Evolutionary conservation across 2,888 invertebrate genomes (phyloP).

Genomic region (Melanostoma mellinum): DNA sequence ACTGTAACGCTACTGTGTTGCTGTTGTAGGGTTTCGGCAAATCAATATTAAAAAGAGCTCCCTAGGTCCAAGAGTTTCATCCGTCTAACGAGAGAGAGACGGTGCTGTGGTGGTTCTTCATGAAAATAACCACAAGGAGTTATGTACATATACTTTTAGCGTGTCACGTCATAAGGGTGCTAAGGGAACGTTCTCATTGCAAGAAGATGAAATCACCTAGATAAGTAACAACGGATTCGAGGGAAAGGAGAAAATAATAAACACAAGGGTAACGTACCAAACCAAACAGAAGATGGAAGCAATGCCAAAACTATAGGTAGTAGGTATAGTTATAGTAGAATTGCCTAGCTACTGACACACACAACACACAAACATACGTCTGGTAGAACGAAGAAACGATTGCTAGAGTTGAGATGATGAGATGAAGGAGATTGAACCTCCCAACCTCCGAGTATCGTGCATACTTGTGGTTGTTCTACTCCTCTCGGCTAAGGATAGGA

Average conservation of each 20-base stretch:
- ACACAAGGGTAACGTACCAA: background rate
- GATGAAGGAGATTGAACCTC: constrained; percentile 51
- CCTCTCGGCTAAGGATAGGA: constrained; percentile 13
- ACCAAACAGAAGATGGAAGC: background rate
- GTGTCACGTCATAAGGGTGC: constrained; percentile 55
- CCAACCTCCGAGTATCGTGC: constrained; percentile 1
- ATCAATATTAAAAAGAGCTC: constrained; percentile 22
- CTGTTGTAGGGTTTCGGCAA: constrained; percentile 19
- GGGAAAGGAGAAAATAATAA: constrained; percentile 54
- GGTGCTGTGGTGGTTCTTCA: background rate
- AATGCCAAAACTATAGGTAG: constrained; percentile 14
- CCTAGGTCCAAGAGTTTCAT: constrained; percentile 20
- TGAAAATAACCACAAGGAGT: constrained; percentile 12
- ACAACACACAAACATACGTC: background rate
- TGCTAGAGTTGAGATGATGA: background rate
- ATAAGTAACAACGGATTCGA: constrained; percentile 57
- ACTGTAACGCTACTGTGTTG: constrained; percentile 24
- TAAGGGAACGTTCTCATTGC: constrained; percentile 49
- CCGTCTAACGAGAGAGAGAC: background rate
- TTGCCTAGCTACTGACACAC: constrained; percentile 5
- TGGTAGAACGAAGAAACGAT: constrained; percentile 7
- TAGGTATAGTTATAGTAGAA: constrained; percentile 14
- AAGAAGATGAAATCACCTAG: constrained; percentile 65
- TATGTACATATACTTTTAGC: background rate
- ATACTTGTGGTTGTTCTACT: constrained; percentile 33